phyloP scores from a whole-genome alignment of 2,888 invertebrate genomes.

The Acrocyrtus sp. region DNA sequence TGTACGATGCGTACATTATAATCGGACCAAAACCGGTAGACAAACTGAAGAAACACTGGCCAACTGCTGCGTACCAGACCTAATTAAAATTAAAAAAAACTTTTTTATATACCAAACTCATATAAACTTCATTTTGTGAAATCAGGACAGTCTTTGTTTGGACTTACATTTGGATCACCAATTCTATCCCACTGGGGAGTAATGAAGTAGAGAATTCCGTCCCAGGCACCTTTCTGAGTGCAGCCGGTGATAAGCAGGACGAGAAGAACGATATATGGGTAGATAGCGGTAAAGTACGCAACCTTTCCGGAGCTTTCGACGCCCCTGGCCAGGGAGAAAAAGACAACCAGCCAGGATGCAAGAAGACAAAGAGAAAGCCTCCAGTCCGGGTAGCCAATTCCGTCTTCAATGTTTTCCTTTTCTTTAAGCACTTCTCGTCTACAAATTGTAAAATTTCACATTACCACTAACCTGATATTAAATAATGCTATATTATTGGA shows the following conservation, averaged over 20 bases:
- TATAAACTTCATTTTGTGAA: neutral
- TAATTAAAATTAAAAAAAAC: conserved; percentile 65
- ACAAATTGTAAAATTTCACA: neutral
- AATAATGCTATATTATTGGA: too few relatives aligned
- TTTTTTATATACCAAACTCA: neutral
- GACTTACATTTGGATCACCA: conserved; percentile 73
- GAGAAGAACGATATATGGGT: conserved; percentile 83
- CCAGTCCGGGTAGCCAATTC: conserved; percentile 73
- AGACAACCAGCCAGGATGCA: conserved; percentile 76
- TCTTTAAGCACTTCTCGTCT: conserved; percentile 64
- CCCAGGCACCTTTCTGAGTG: conserved; percentile 74
- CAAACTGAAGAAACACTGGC: conserved; percentile 82
- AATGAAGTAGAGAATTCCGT: conserved; percentile 82
- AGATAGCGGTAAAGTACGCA: conserved; percentile 89
- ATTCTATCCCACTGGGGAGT: conserved; percentile 82
- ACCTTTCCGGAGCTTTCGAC: conserved; percentile 79
- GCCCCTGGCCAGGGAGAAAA: conserved; percentile 76
- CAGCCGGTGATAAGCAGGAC: conserved; percentile 74
- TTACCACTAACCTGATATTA: too few relatives aligned
- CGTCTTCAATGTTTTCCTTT: conserved; percentile 60
- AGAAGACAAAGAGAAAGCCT: conserved; percentile 75
- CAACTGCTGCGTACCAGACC: conserved; percentile 83
- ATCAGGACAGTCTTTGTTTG: too few relatives aligned
- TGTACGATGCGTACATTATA: conserved; percentile 82
- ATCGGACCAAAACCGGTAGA: conserved; percentile 80